Evolutionary conservation across 2,113 vertebrate genomes (phyloP), one percentile per base, ranked within the genome.

Genomic region (Lepus americanus): DNA sequence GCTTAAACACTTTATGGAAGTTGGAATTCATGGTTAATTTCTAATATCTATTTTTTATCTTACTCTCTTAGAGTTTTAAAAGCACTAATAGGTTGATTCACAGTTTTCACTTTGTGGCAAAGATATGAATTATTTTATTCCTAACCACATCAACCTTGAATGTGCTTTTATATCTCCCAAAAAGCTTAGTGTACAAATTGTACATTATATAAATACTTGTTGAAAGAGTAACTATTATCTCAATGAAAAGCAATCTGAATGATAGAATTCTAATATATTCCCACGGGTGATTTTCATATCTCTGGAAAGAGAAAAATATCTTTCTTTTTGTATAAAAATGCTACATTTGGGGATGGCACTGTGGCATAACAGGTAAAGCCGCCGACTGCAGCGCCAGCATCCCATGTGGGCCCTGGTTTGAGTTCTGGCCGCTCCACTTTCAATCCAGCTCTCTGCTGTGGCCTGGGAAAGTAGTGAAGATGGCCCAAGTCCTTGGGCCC

Each of bases 261-360:
- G 67, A 85, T 72, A 23, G 8, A 79, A 84, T 63, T 64, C 39
- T 79, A 73, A 90, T 25, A 78, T 61, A 85, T 2, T 64, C n/a
- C 13, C 25, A 70, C 51, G 33, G 87, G 8, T 88, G 22, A 81
- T 20, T 76, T 16, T 72, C 33, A 51, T 67, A 44, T 25, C 31
- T 86, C 39, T 85, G 6, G n/a, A 93, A 93, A 93, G 22, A 91
- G 10, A 88, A 85, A 90, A 88, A 49, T 11, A n/a, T 51, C 63
- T 82, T 69, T 83, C 6, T 53, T 89, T 93, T 49, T 84, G 25
- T 70, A 92, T 78, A 94, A 92, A 93, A 95, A n/a, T 74, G 5
- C 5, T 92, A 44, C 44, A 44, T 44, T 44, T 44, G 44, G 44
- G 44, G 44, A 6, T 44, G 44, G 44, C 44, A 44, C 44, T 44